phyloP scores from a whole-genome alignment of 1,140 invertebrate species.

The fruit fly (Drosophila melanogaster) region DNA sequence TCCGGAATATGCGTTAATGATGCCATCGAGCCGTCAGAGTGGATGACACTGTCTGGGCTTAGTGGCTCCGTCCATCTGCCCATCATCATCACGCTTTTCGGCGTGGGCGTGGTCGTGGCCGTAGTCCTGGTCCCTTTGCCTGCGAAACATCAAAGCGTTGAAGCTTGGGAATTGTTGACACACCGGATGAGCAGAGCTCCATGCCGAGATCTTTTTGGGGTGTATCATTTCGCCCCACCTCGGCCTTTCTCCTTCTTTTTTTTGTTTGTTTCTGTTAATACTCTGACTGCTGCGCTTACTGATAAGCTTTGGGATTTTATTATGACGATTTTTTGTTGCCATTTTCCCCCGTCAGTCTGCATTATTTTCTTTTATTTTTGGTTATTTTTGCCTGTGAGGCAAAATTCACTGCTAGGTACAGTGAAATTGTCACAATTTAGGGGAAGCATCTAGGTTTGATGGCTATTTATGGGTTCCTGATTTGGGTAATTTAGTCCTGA shows the following conservation, averaged over 20 bases:
- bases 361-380: constrained; percentile 32
- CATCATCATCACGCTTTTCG: not conserved
- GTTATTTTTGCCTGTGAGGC: constrained; percentile 36
- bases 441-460: not conserved
- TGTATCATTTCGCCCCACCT: constrained; percentile 20
- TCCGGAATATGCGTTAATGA: constrained; percentile 77
- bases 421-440: constrained; percentile 14
- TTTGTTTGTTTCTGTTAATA: constrained; percentile 59
- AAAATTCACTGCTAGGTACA: constrained; percentile 18
- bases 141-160: constrained; percentile 79
- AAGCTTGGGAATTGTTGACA: constrained; percentile 84
- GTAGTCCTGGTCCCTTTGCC: not conserved
- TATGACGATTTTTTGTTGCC: constrained; percentile 58
- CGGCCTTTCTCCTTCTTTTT: constrained; percentile 4
- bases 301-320: constrained; percentile 79
- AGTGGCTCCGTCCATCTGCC: constrained; percentile 55
- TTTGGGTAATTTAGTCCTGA: constrained; percentile 31
- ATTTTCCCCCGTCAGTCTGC: constrained; percentile 33
- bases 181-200: constrained; percentile 75
- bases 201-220: constrained; percentile 39
- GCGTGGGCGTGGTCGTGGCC: not conserved
- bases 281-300: constrained; percentile 62
- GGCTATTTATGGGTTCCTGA: constrained; percentile 30
- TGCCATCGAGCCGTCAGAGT: constrained; percentile 67
- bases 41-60: constrained; percentile 76